These are phyloP conservation scores for Moxostoma hubbsi DNA, from an alignment of 2,797 vertebrate genomes.

Conservation along the genomic window DNA sequence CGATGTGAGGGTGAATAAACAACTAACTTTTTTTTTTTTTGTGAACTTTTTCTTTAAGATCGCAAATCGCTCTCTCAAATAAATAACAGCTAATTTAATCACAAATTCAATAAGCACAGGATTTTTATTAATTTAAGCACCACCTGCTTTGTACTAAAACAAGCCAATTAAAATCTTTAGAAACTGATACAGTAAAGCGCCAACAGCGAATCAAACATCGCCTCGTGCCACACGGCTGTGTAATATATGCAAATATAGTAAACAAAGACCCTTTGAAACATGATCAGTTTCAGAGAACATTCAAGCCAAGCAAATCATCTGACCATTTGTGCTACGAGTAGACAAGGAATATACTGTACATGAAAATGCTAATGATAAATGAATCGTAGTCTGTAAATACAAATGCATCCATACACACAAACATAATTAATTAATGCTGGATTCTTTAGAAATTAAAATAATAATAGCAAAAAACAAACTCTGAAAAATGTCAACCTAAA, in stretches of 20 bases:
- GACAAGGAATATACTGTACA: background rate
- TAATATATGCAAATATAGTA: slow-evolving; percentile 47
- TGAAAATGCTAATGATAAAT: background rate
- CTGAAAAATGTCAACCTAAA: too few relatives aligned
- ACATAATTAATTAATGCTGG: background rate
- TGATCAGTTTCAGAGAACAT: slow-evolving; percentile 47
- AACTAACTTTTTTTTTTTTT: too few relatives aligned
- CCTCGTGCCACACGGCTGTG: slow-evolving; percentile 39
- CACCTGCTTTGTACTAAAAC: slow-evolving; percentile 62
- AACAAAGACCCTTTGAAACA: slow-evolving; percentile 61
- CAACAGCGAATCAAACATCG: slow-evolving; percentile 14
- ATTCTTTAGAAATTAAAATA: background rate
- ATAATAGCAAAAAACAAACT: background rate
- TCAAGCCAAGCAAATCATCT: slow-evolving; percentile 39
- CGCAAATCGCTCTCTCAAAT: slow-evolving; percentile 35
- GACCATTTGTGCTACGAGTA: background rate
- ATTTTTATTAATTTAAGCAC: slow-evolving; percentile 60
- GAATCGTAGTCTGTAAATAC: background rate
- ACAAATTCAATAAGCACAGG: slow-evolving; percentile 66
- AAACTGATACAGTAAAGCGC: slow-evolving; percentile 30
- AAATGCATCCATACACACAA: background rate
- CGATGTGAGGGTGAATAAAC: too few relatives aligned
- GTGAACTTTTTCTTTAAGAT: too few relatives aligned
- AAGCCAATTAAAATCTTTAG: slow-evolving; percentile 69
- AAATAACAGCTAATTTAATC: slow-evolving; percentile 60